Evolutionary conservation across 2,888 invertebrate species (phyloP).

Genomic region (Pristionchus japonicus): DNA sequence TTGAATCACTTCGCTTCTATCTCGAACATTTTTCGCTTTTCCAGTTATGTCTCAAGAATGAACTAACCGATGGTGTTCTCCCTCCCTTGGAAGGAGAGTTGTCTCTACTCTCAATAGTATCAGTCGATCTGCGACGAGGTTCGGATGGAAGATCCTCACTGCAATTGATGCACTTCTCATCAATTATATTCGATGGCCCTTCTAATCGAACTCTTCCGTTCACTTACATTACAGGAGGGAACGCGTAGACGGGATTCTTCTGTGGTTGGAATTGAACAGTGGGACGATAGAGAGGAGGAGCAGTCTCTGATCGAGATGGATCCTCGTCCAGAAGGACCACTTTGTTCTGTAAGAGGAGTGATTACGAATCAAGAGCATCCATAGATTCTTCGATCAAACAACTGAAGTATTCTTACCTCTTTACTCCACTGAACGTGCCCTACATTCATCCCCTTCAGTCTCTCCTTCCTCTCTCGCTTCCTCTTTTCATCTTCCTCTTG

Average conservation of each 20-base stretch:
- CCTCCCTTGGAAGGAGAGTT: neutral
- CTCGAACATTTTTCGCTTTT: no score
- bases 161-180: neutral
- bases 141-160: slow-evolving; percentile 24
- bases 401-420: slow-evolving; percentile 15
- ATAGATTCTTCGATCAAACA: neutral
- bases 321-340: slow-evolving; percentile 32
- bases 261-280: neutral
- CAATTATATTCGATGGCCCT: neutral
- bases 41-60: no score
- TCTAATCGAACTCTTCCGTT: neutral
- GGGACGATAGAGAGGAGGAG: neutral
- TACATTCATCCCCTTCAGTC: slow-evolving; percentile 29
- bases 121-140: slow-evolving; percentile 23
- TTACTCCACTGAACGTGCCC: slow-evolving; percentile 46
- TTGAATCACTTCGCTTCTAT: neutral
- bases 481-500: slow-evolving; percentile 64
- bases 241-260: neutral
- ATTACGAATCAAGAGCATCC: neutral
- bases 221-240: slow-evolving; percentile 23
- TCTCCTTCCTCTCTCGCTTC: slow-evolving; percentile 60
- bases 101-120: neutral
- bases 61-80: neutral
- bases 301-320: neutral
- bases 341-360: slow-evolving; percentile 40